phyloP scores from a whole-genome alignment of 2,888 invertebrate genomes.

The Ectobius pallidus region DNA sequence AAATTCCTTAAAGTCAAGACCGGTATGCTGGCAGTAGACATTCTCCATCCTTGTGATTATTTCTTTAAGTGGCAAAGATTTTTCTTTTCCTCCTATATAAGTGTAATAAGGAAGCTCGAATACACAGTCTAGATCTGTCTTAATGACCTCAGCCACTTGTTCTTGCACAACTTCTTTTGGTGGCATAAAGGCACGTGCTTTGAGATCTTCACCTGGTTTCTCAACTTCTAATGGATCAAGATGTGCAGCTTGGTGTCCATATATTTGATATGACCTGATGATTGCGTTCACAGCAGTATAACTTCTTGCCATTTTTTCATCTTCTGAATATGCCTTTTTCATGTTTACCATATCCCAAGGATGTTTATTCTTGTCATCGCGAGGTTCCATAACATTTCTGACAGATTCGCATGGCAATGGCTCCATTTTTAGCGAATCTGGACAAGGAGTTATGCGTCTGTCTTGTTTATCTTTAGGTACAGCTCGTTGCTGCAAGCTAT shows the following conservation, averaged over 20 bases:
- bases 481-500: neutral
- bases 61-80: neutral
- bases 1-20: conserved; percentile 68
- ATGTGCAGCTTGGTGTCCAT: neutral
- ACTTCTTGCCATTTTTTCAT: neutral
- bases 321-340: neutral
- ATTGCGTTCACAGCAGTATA: neutral
- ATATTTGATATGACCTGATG: neutral
- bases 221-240: neutral
- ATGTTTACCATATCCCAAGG: neutral
- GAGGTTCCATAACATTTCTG: neutral
- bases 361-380: neutral
- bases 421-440: neutral
- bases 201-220: neutral
- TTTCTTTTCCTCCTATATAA: neutral
- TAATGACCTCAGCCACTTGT: neutral
- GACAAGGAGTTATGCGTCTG: neutral
- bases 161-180: neutral
- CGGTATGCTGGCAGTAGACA: conserved; percentile 63
- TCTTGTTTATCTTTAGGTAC: neutral
- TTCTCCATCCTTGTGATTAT: neutral
- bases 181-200: neutral
- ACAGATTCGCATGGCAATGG: neutral
- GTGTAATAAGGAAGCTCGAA: neutral
- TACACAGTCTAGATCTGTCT: neutral